Evolutionary conservation across 2,888 invertebrate species (phyloP), one percentile per base, ranked within the genome.

Genomic region (Cactoblastis cactorum): DNA sequence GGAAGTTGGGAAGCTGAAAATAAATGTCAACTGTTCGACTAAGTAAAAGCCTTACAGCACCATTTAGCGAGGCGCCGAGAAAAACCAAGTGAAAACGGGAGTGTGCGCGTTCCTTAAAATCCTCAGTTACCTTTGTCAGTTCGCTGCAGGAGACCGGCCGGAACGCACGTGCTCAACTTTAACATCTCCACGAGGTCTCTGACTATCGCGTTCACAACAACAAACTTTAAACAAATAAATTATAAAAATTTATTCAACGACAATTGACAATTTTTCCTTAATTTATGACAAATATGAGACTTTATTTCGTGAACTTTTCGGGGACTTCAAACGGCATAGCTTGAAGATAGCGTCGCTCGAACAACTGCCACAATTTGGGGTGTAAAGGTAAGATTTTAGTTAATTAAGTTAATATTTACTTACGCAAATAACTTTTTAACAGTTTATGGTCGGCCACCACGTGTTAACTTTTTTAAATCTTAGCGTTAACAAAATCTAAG

Each of bases 351-450:
- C 63, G 61, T 55, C 61, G 60, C 56, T 53, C 62, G 59, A 52
- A 59, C 50, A 52, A 59, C 56, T 57, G 56, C 53, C 60, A 52
- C 56, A 53, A 39, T 38, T 52, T 50, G 17, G 43, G 32, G 24
- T 60, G 58, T 56, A 58, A 50, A 72, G 75, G 75, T 75, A 71
- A 72, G 70, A 57, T 57, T 57, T 57, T 57, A 62, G 43, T 59
- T 71, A 54, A 63, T 66, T 64, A 70, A 62, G 52, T 61, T 39
- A 19, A 49, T 32, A 18, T 39, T 37, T 48, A 19, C 15, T 39
- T n/a, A 32, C 17, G 18, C 35, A 22, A 43, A 45, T 45, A 19
- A 9, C n/a, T 38, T 14, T n/a, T 37, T n/a, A 24, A 35, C 24
- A 48, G 24, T 22, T 46, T 5, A 46, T 41, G 24, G 9, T 35